Evolutionary conservation across 2,888 invertebrate genomes (phyloP), one percentile per base, ranked within the genome.

Genomic region (Tetragonula carbonaria): DNA sequence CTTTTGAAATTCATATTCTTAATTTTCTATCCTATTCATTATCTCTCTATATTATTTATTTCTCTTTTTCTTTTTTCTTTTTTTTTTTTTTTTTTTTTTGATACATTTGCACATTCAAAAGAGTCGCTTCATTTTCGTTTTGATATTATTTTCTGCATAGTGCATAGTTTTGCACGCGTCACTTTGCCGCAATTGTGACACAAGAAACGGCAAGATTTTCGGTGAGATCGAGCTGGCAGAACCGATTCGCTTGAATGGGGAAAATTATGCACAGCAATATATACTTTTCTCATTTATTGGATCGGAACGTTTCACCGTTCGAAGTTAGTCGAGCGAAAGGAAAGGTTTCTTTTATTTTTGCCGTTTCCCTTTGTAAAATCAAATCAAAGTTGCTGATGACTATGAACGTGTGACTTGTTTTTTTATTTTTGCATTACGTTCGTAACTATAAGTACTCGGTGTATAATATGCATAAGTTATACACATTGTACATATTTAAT

Each of bases 301-400:
- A 87, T 87, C 82, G 87, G 82, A 85, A 87, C 87, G 78, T 73
- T 87, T 67, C 67, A 77, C 67, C 74, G 84, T 74, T 84, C 18
- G 78, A 66, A 65, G 68, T 66, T 65, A 77, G 71, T 63, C 68
- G 71, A 82, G 85, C 85, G 79, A 86, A 79, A 55, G 67, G 80
- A 74, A 77, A 74, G 38, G 28, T 59, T 45, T 51, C 77, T 73
- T 74, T 74, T 55, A 72, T 28, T 71, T 79, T 76, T 53, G 62
- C 13, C 16, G 23, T 80, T 70, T 82, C 65, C 53, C 38, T n/a
- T 63, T n/a, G 11, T 72, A 28, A 53, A 70, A 50, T 68, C 21
- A 55, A 67, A 59, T 28, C 33, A 33, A 33, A 33, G 53, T 57
- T 55, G 28, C 23, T 21, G 33, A 2, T 28, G 28, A 28, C 28